A percentile compares a stretch with the other conserved stretches of the same genome.
phyloP scores from a whole-genome alignment of 2,888 invertebrate species.

The Drosophila antonietae region DNA sequence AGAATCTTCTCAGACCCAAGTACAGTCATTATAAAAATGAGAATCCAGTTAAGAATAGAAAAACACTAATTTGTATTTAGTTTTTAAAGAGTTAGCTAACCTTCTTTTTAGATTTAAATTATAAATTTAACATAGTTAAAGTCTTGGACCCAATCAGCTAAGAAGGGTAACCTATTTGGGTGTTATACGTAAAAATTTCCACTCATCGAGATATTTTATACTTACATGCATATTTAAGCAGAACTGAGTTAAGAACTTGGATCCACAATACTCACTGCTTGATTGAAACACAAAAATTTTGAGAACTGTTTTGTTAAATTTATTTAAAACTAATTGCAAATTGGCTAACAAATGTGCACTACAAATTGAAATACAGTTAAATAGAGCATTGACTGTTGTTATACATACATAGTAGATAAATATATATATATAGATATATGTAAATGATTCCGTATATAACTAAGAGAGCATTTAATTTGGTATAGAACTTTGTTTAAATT shows the following conservation, averaged over 20 bases:
- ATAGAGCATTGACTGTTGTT: slow-evolving; percentile 28
- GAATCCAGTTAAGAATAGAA: neutral
- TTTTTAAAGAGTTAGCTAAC: neutral
- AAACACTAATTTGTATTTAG: neutral
- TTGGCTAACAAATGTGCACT: slow-evolving; percentile 65
- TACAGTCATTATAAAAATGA: neutral
- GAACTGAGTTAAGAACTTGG: no score
- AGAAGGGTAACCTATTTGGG: neutral
- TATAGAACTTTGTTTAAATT: slow-evolving; percentile 23
- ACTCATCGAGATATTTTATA: no score
- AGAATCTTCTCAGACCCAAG: neutral
- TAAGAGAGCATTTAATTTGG: slow-evolving; percentile 36
- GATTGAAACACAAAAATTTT: neutral
- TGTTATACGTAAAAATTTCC: neutral
- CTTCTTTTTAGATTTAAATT: neutral
- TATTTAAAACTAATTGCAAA: slow-evolving; percentile 62
- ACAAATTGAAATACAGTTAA: slow-evolving; percentile 29
- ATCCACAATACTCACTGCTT: neutral
- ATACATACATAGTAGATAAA: neutral
- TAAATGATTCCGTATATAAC: slow-evolving; percentile 7
- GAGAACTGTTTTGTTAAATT: slow-evolving; percentile 37
- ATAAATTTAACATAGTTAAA: neutral
- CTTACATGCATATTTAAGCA: no score
- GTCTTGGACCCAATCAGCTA: neutral
- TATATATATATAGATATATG: slow-evolving; percentile 2